Percentiles rank a stretch among this genome's conserved stretches.
phyloP scores from a whole-genome alignment of 2,888 invertebrate species.

The Rhingia rostrata region DNA sequence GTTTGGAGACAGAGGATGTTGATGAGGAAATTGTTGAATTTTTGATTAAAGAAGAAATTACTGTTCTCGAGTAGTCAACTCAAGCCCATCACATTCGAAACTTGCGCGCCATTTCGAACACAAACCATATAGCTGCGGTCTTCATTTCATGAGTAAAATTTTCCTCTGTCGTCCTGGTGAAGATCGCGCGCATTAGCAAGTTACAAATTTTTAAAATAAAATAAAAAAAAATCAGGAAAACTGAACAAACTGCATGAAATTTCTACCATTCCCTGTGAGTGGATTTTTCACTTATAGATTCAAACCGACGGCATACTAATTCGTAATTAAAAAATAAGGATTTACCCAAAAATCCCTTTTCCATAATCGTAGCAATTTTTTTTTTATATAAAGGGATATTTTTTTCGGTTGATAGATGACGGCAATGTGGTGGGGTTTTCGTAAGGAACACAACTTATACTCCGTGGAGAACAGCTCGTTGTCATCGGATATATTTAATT shows the following conservation, averaged over 20 bases:
- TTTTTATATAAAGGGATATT: conserved; percentile 39
- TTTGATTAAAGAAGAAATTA: conserved; percentile 97
- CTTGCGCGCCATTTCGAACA: conserved; percentile 62
- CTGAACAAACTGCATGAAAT: conserved; percentile 38
- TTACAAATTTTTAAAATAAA: conserved; percentile 33
- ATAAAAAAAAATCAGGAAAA: conserved; percentile 7
- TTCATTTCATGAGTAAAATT: conserved; percentile 29
- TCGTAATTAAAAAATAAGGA: conserved; percentile 10
- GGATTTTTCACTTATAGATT: not conserved
- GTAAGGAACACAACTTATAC: conserved; percentile 6
- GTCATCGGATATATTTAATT: conserved; percentile 36
- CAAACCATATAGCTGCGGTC: conserved; percentile 30
- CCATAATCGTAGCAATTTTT: conserved; percentile 22
- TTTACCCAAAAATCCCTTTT: conserved; percentile 2
- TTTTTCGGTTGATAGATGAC: conserved; percentile 44
- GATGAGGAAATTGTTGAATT: conserved; percentile 98
- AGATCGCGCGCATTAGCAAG: conserved; percentile 65
- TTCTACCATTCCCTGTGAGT: conserved; percentile 18
- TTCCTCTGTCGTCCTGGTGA: conserved; percentile 9
- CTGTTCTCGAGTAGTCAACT: conserved; percentile 87
- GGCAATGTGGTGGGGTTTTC: conserved; percentile 33
- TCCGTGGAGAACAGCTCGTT: conserved; percentile 22
- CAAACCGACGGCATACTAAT: conserved; percentile 47
- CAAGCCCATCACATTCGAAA: conserved; percentile 13
- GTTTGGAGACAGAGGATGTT: conserved; percentile 93